Conservation (phyloP, 2,888 invertebrate species). For the Caenorhabditis sp. region DNA sequence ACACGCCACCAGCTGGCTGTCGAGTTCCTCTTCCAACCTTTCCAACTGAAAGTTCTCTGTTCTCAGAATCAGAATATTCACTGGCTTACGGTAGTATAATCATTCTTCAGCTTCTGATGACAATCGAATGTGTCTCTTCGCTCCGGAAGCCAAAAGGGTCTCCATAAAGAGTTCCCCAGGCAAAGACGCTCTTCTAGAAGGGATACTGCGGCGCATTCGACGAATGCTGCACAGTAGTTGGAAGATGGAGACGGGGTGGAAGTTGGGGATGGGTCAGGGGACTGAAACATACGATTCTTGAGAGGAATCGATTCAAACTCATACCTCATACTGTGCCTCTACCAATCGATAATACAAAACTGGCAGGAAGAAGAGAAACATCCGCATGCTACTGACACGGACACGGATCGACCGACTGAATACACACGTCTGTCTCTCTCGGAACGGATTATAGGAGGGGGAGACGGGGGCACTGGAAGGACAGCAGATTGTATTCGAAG, state of each 20-base stretch:
- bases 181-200: conserved; percentile 73
- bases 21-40: conserved; percentile 68
- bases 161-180: conserved; percentile 68
- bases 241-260: conserved; percentile 17
- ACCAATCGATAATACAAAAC: conserved; percentile 39
- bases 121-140: conserved; percentile 67
- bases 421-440: conserved; percentile 15
- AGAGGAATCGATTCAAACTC: neutral
- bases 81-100: conserved; percentile 67
- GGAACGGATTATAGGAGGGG: conserved; percentile 44
- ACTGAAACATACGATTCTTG: conserved; percentile 5
- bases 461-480: conserved; percentile 26
- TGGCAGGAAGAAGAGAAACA: conserved; percentile 47
- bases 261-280: conserved; percentile 19
- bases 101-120: conserved; percentile 73
- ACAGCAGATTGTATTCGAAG: conserved; percentile 7
- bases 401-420: conserved; percentile 17
- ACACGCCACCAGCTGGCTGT: conserved; percentile 67
- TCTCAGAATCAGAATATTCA: neutral
- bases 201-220: conserved; percentile 72
- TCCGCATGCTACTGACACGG: conserved; percentile 6
- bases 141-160: conserved; percentile 74
- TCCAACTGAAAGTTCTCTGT: conserved; percentile 69
- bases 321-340: conserved; percentile 44
- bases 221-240: conserved; percentile 65